Conservation (phyloP, 2,888 invertebrate species). For the Agrotis ipsilon region DNA sequence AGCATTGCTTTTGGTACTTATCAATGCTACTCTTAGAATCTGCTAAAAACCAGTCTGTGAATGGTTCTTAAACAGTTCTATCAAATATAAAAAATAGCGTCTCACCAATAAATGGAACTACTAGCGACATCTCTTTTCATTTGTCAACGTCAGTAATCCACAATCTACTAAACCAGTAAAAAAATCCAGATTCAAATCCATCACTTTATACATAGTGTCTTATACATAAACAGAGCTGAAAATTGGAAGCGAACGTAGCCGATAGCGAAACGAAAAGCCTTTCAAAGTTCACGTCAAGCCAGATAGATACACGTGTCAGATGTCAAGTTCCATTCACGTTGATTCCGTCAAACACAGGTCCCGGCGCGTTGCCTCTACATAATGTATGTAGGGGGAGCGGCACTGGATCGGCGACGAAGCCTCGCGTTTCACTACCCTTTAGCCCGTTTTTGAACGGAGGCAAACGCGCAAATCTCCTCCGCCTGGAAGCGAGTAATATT, state of each 20-base stretch:
- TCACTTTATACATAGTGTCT: constrained; percentile 14
- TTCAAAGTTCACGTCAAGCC: constrained; percentile 74
- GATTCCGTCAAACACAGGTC: constrained; percentile 82
- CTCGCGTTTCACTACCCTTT: constrained; percentile 78
- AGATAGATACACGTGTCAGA: constrained; percentile 83
- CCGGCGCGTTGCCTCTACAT: constrained; percentile 78
- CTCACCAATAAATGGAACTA: constrained; percentile 12
- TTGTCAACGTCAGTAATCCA: constrained; percentile 11
- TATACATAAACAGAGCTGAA: constrained; percentile 26
- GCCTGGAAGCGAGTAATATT: constrained; percentile 88
- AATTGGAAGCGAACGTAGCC: constrained; percentile 48
- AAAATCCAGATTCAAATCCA: constrained; percentile 12
- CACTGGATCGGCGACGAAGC: constrained; percentile 74
- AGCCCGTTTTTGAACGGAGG: constrained; percentile 82
- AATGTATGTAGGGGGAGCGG: constrained; percentile 79
- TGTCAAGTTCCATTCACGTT: constrained; percentile 87
- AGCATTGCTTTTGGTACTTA: constrained; percentile 10
- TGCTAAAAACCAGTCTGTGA: neutral
- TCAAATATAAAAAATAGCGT: neutral
- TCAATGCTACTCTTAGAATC: neutral
- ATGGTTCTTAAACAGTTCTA: neutral
- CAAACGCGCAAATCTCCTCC: constrained; percentile 89
- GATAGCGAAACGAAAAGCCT: constrained; percentile 72
- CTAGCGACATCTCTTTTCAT: constrained; percentile 45
- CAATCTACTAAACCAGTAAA: neutral